Percentiles rank a stretch among this genome's conserved stretches.
Evolutionary conservation across 37 sponge, comb jelly and placozoan genomes (phyloP).

Genomic region (Axinella damicornis): DNA sequence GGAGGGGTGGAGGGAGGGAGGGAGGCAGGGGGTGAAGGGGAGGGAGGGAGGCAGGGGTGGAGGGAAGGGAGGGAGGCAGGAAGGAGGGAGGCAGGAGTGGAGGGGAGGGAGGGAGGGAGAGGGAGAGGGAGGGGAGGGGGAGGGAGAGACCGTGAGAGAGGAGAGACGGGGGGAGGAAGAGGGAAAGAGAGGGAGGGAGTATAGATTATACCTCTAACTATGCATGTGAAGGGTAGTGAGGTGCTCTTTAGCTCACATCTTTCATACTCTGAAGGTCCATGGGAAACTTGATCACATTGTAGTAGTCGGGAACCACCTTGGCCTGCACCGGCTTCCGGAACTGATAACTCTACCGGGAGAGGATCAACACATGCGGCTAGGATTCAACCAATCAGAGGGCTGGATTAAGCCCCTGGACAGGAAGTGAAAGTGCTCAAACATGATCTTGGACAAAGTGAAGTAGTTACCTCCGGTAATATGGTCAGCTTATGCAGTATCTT

Average conservation of each 20-base stretch:
- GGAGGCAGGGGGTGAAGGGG: neutral
- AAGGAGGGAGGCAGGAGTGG: too few relatives aligned
- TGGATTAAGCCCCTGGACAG: too few relatives aligned
- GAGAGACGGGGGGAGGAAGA: neutral
- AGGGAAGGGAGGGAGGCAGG: neutral
- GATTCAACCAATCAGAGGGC: too few relatives aligned
- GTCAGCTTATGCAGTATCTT: constrained; percentile 64
- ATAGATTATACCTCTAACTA: neutral
- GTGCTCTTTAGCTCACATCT: constrained; percentile 50
- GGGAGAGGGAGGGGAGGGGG: too few relatives aligned
- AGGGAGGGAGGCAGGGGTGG: neutral
- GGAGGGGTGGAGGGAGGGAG: neutral
- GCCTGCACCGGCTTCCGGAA: constrained; percentile 94
- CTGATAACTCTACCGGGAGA: constrained; percentile 72
- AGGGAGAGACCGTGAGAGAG: too few relatives aligned
- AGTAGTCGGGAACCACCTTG: constrained; percentile 94
- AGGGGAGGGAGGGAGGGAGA: neutral
- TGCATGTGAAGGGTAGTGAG: constrained; percentile 7
- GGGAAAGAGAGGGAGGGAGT: too few relatives aligned
- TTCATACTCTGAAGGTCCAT: constrained; percentile 99
- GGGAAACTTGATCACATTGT: constrained; percentile 91
- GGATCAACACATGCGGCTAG: too few relatives aligned
- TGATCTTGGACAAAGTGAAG: too few relatives aligned
- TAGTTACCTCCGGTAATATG: constrained; percentile 72
- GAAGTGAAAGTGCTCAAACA: too few relatives aligned